Base-by-base conservation (phyloP, 2,888 invertebrate genomes). In the Brenthis ino region DNA sequence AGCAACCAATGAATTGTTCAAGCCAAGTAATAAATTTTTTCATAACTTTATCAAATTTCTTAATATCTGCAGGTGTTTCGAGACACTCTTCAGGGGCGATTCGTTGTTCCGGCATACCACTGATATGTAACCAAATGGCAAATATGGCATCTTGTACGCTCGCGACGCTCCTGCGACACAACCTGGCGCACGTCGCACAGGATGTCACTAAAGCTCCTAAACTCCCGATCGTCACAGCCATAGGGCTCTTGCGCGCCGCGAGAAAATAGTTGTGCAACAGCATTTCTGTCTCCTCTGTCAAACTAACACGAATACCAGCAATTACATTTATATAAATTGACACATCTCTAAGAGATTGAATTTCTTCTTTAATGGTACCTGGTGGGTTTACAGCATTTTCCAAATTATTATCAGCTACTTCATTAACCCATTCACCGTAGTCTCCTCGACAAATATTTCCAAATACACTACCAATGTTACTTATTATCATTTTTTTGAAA, bases 91-190 rank as follows among this genome's bases (percentile, higher is more conserved):
- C 85, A 12, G 92, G 92, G 16, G 88, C 90, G 58, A 86, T 81
- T 74, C 91, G 84, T 3, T 89, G 91, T 64, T 88, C 89, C 13
- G 88, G 83, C 70, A 81, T 80, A 0, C 91, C 89, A 57, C 87
- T 84, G 1, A 85, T 84, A 71, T 93, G 91, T 47, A 93, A 78
- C 93, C 93, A 93, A 68, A 92, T 87, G 14, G 92, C 89, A 60
- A 93, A 84, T 12, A 90, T 80, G 14, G 90, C 93, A 71, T 93
- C 93, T 67, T 90, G 85, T 37, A 83, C 75, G 66, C 81, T 85
- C 3, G 91, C 82, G 0, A 82, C 68, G 11, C 75, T 72, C 24
- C 92, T 80, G 8, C 88, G 85, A 72, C 93, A 91, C 0, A 93
- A 77, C 63, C 87, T 83, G 6, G 93, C 92, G 48, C 88, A 86